phyloP scores from a whole-genome alignment of 1,140 invertebrate species.

The Bombus picipes region DNA sequence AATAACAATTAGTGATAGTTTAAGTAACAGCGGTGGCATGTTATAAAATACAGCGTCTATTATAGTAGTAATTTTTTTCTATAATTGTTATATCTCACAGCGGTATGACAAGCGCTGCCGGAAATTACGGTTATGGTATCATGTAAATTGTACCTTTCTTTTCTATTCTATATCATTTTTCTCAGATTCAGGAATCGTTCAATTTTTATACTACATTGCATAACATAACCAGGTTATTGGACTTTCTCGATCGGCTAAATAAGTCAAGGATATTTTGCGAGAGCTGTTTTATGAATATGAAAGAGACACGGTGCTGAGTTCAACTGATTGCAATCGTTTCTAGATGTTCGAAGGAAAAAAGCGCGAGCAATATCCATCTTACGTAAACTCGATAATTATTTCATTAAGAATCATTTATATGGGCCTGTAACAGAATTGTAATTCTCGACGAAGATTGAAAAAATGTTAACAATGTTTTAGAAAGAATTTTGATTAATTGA shows the following conservation, averaged over 20 bases:
- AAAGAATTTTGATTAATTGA: neutral
- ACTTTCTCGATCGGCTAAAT: conserved; percentile 74
- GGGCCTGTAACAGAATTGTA: neutral
- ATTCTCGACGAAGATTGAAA: too few relatives aligned
- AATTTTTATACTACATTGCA: neutral
- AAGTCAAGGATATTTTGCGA: conserved; percentile 74
- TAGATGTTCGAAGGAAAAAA: neutral
- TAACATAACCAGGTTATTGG: conserved; percentile 47
- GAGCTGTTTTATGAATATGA: conserved; percentile 68
- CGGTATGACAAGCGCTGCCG: neutral
- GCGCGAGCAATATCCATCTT: neutral
- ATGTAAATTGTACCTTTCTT: neutral
- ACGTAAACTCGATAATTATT: neutral
- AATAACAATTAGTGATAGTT: neutral
- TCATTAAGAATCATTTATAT: neutral
- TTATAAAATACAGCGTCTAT: neutral
- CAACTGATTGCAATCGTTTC: neutral
- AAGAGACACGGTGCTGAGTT: conserved; percentile 38
- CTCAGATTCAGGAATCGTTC: neutral
- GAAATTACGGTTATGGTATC: neutral
- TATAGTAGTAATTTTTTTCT: neutral
- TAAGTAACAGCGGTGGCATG: neutral
- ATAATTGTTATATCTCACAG: neutral
- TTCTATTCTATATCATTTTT: neutral
- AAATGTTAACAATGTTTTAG: neutral